Evolutionary conservation across 2,888 invertebrate genomes (phyloP), one percentile per base, ranked within the genome.

Genomic region (Chrysomela aeneicollis): DNA sequence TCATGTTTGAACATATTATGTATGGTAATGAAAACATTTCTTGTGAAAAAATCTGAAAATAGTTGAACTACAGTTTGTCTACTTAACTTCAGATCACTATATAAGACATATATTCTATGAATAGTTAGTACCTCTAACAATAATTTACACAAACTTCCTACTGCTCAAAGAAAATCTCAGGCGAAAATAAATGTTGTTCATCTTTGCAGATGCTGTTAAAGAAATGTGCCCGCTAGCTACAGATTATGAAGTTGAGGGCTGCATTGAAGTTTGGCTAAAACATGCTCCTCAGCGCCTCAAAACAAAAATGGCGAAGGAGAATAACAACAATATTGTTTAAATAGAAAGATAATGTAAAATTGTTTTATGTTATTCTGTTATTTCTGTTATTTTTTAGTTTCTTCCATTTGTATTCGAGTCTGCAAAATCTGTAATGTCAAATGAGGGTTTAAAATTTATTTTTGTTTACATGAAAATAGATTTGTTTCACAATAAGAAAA

Each of bases 251-350:
- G 51, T 51, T 51, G 51, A 51, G 51, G 51, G 51, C 21, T 51
- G 51, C 51, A 51, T 51, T 22, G 22, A 51, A 51, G 49, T 58
- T 58, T 58, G 58, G 58, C 47, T 58, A 19, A 58, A 58, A 58
- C 58, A 58, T 58, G 58, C 58, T 58, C 58, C 58, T 47, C 58
- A 58, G 58, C 58, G 58, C n/a, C n/a, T n/a, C n/a, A n/a, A n/a
- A n/a, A n/a, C n/a, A n/a, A n/a, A n/a, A n/a, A n/a, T n/a, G n/a
- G n/a, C n/a, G n/a, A n/a, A n/a, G n/a, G n/a, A n/a, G n/a, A n/a
- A n/a, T n/a, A n/a, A n/a, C n/a, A n/a, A n/a, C n/a, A n/a, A n/a
- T n/a, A n/a, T n/a, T n/a, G n/a, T n/a, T n/a, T n/a, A n/a, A n/a
- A n/a, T n/a, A n/a, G n/a, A n/a, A n/a, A n/a, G n/a, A n/a, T n/a